Evolutionary conservation across 2,797 vertebrate species (phyloP).

Genomic region (Leontocebus nigricollis): DNA sequence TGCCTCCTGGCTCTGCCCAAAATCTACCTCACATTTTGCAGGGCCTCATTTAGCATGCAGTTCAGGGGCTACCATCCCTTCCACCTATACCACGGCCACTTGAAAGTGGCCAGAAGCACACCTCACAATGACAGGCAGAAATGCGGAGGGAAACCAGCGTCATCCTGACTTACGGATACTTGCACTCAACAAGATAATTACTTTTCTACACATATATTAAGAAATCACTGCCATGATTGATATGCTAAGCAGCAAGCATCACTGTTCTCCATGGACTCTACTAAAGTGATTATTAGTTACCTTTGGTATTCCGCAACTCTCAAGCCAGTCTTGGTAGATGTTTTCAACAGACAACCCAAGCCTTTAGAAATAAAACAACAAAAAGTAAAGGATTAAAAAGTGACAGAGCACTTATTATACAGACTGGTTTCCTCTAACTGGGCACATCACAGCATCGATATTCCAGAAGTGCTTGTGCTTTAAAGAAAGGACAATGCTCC

Average conservation of each 20-base stretch:
- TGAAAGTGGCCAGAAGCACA: background rate
- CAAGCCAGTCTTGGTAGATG: conserved; percentile 94
- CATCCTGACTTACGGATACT: background rate
- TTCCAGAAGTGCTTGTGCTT: background rate
- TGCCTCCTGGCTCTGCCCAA: background rate
- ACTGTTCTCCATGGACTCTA: background rate
- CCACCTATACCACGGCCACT: background rate
- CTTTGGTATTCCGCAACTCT: conserved; percentile 94
- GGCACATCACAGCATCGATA: accelerated
- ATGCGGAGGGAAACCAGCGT: background rate
- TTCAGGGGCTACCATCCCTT: background rate
- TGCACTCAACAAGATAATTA: background rate
- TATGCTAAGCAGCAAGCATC: background rate
- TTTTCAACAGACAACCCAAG: conserved; percentile 89
- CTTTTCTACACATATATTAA: background rate
- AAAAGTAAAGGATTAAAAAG: background rate
- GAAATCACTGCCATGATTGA: background rate
- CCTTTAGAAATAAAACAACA: conserved; percentile 82
- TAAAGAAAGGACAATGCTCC: background rate
- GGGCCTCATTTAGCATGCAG: background rate
- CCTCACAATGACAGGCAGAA: accelerated
- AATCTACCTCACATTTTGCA: background rate
- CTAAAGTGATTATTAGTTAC: conserved; percentile 81
- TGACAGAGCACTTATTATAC: background rate
- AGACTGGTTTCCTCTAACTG: background rate